These are phyloP conservation scores for Calycopis cecrops DNA, from an alignment of 1,140 invertebrate genomes.

Conservation along the genomic window DNA sequence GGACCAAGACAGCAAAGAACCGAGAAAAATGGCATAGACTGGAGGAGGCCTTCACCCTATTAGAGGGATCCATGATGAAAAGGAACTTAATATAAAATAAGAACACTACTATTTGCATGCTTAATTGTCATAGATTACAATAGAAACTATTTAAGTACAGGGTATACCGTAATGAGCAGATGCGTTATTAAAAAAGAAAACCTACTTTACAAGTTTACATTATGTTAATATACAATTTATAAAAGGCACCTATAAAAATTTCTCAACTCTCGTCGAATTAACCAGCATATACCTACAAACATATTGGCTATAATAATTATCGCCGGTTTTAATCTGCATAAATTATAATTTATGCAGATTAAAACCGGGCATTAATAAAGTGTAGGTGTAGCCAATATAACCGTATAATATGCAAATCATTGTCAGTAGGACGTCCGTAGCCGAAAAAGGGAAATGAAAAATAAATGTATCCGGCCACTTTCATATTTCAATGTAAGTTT, in stretches of 20 bases:
- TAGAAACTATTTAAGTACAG: not conserved
- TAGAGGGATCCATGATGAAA: no score
- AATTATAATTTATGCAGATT: conserved; percentile 11
- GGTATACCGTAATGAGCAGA: not conserved
- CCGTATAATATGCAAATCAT: conserved; percentile 58
- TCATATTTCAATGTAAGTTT: no score
- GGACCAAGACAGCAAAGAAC: no score
- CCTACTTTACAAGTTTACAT: not conserved
- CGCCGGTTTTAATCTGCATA: no score
- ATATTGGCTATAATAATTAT: no score
- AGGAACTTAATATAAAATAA: no score
- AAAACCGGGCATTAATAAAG: conserved; percentile 4
- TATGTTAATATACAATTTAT: conserved; percentile 48
- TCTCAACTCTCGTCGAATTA: conserved; percentile 56
- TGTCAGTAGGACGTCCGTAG: conserved; percentile 61
- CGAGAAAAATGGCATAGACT: no score
- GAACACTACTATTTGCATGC: no score
- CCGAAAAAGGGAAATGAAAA: conserved; percentile 61
- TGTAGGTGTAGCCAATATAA: conserved; percentile 29
- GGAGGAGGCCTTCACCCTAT: no score
- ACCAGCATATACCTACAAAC: no score
- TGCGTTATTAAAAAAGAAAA: conserved; percentile 4
- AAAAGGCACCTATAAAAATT: conserved; percentile 72
- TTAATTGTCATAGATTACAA: no score
- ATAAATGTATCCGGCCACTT: conserved; percentile 68